Conservation (phyloP, 1,140 invertebrate genomes). For the Vanessa atalanta region DNA sequence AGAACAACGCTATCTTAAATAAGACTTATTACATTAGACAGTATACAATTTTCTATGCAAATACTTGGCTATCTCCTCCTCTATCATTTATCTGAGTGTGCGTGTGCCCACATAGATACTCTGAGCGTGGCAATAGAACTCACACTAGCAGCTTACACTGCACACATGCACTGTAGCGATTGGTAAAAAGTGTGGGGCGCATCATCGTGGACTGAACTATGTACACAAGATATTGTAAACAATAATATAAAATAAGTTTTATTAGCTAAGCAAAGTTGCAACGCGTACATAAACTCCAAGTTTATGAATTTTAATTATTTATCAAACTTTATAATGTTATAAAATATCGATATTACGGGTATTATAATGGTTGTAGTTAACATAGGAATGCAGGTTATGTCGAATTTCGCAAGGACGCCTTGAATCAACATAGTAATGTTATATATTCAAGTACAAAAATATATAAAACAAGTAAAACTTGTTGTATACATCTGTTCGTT, state of each 20-base stretch:
- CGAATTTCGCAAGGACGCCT: constrained; percentile 15
- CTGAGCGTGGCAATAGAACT: too few species aligned
- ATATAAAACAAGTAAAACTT: constrained; percentile 2
- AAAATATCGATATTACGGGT: constrained; percentile 24
- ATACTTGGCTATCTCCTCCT: too few species aligned
- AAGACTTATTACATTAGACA: too few species aligned
- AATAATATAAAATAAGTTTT: constrained; percentile 15
- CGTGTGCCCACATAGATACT: too few species aligned
- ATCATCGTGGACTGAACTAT: too few species aligned
- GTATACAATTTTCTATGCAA: too few species aligned
- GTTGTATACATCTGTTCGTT: not conserved
- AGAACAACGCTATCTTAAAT: too few species aligned
- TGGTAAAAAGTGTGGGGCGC: too few species aligned
- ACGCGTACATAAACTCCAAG: not conserved
- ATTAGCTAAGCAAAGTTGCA: not conserved
- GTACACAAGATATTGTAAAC: not conserved
- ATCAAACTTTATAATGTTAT: constrained; percentile 20
- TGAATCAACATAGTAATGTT: not conserved
- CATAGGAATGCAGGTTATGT: constrained; percentile 25
- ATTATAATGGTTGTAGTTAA: constrained; percentile 19
- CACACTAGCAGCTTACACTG: too few species aligned
- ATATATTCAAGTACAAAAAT: not conserved
- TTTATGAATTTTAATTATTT: constrained; percentile 22
- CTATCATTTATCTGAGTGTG: too few species aligned
- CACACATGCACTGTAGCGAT: too few species aligned